Percentiles rank a stretch among this genome's conserved stretches.
Evolutionary conservation across 2,113 vertebrate species (phyloP).

Genomic region (Manacus vitellinus): DNA sequence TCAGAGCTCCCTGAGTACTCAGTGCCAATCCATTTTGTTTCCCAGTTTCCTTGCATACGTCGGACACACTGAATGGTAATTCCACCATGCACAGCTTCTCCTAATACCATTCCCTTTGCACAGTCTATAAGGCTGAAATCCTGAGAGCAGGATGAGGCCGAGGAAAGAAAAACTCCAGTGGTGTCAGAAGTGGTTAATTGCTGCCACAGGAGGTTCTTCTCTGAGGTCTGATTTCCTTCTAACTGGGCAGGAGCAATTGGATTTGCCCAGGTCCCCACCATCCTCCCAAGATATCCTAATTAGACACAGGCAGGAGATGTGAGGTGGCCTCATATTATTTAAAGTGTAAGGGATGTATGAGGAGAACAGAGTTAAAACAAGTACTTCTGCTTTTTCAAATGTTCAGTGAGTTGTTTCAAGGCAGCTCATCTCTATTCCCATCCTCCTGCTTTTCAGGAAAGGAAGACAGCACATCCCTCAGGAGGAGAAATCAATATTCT

Average conservation of each 20-base stretch:
- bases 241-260: not conserved
- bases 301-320: not conserved
- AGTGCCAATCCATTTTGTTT: not conserved
- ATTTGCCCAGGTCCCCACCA: not conserved
- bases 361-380: not conserved
- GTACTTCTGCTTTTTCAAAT: not conserved
- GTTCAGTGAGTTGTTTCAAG: not conserved
- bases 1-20: not conserved
- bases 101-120: not conserved
- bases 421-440: not conserved
- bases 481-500: slow-evolving; percentile 43
- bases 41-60: not conserved
- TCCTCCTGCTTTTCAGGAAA: slow-evolving; percentile 28
- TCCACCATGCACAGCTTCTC: not conserved
- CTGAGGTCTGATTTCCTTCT: not conserved
- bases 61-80: not conserved
- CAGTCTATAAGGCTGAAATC: not conserved
- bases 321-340: not conserved
- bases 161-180: not conserved
- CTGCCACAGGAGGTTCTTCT: not conserved
- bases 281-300: not conserved
- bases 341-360: not conserved
- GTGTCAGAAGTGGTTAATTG: not conserved
- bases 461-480: slow-evolving; percentile 16
- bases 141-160: not conserved